Conservation (phyloP, 2,888 invertebrate species). For the Meganola albula region DNA sequence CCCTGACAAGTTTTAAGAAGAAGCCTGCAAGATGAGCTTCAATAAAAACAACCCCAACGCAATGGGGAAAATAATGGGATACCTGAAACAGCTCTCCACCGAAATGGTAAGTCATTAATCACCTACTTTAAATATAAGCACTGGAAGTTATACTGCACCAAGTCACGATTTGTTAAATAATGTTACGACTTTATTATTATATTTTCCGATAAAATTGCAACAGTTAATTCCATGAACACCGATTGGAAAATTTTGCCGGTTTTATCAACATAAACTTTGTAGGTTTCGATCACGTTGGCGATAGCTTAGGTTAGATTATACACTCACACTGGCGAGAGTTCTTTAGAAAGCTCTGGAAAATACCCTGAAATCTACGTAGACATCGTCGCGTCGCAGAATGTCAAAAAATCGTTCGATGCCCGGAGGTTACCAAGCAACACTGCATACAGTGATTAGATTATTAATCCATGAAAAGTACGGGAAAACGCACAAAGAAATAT, state of each 20-base stretch:
- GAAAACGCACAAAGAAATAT: no score
- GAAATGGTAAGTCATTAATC: constrained; percentile 62
- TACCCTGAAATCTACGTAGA: constrained; percentile 8
- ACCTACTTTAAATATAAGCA: constrained; percentile 7
- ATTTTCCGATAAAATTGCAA: no score
- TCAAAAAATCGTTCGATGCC: constrained; percentile 34
- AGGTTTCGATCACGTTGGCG: no score
- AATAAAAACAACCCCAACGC: constrained; percentile 73
- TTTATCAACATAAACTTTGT: no score
- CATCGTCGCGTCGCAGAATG: constrained; percentile 13
- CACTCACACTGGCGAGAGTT: constrained; percentile 41
- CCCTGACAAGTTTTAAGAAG: constrained; percentile 48
- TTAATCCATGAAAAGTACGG: no score
- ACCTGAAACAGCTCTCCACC: constrained; percentile 70
- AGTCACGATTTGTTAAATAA: no score
- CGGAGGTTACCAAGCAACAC: constrained; percentile 55
- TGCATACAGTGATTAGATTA: constrained; percentile 7
- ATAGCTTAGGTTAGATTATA: no score
- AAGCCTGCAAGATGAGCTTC: constrained; percentile 68
- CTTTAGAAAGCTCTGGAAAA: constrained; percentile 48
- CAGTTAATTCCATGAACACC: no score
- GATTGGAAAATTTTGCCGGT: no score
- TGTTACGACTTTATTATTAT: no score
- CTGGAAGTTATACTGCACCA: no score
- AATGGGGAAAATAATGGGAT: constrained; percentile 73